Base-by-base conservation (phyloP, 2,888 invertebrate genomes). In the Orthosia gothica region DNA sequence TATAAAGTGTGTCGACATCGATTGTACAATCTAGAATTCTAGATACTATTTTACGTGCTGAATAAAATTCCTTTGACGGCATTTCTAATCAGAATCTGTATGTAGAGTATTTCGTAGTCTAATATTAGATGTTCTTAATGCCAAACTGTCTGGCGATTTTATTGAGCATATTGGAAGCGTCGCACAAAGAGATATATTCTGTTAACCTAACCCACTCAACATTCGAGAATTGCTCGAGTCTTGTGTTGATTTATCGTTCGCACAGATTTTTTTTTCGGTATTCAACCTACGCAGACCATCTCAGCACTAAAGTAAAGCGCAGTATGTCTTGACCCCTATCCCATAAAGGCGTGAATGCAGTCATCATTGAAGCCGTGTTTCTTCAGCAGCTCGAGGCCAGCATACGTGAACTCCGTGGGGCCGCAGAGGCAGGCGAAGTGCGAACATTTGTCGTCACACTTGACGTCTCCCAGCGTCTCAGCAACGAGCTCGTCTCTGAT, bases 341-440 rank as follows among this genome's bases (percentile, higher is more conserved):
- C 96, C 92, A 95, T 95, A 89, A 96, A 96, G 9, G 95, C 94
- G 79, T 96, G 95, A 76, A 95, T 84, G 80, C 93, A 95, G 49
- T 83, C 88, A 40, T 95, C 95, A 69, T 91, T 92, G 83, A 96
- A 86, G 5, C 94, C 94, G 3, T 91, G 89, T 78, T 93, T 92
- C 70, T 91, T 92, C 12, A 96, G 84, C 49, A 94, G 70, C 7
- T 94, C 92, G 26, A 95, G 87, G 50, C 91, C 91, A 11, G 93
- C 88, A 70, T 94, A 93, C 0, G 95, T 94, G 87, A 96, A 96
- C 80, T 96, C 95, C 1, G 93, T 92, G 1, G 96, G 95, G 0
- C 96, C 96, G 67, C 96, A 96, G 1, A 96, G 76, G 74, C 94
- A 95, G 5, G 92, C 92, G 76, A 91, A 94, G 78, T 93, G 93